Conservation (phyloP, 2,797 vertebrate species). For the Catamblyrhynchus diadema region DNA sequence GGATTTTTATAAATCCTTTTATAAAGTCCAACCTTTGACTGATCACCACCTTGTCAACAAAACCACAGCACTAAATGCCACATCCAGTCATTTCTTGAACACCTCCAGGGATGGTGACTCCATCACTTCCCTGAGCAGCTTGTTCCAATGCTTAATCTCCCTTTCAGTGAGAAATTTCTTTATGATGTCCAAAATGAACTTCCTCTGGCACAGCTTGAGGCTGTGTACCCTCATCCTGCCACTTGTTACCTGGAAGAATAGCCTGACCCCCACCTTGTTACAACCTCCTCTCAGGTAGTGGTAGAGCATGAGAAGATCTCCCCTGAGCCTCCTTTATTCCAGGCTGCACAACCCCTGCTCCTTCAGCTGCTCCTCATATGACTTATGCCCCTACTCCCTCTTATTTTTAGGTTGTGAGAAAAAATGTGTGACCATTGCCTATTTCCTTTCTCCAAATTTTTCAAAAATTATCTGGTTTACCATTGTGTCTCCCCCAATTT, state of each 20-base stretch:
- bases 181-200: not conserved
- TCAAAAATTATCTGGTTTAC: not conserved
- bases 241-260: not conserved
- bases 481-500: not conserved
- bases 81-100: not conserved
- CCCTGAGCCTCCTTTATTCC: too few relatives aligned
- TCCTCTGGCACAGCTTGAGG: not conserved
- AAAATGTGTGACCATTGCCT: not conserved
- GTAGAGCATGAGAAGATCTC: not conserved
- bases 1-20: too few relatives aligned
- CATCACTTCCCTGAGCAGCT: not conserved
- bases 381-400: not conserved
- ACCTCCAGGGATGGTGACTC: not conserved
- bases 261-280: rapidly evolving
- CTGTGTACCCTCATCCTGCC: not conserved
- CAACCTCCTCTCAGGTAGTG: not conserved
- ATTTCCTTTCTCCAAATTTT: not conserved
- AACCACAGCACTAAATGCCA: not conserved
- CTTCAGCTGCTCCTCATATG: not conserved
- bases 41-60: not conserved
- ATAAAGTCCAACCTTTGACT: not conserved
- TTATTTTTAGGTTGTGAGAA: not conserved
- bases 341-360: not conserved
- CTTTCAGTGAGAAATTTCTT: not conserved
- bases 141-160: not conserved